Evolutionary conservation across 2,888 invertebrate genomes (phyloP).

Genomic region (Willowsia nigromaculata): DNA sequence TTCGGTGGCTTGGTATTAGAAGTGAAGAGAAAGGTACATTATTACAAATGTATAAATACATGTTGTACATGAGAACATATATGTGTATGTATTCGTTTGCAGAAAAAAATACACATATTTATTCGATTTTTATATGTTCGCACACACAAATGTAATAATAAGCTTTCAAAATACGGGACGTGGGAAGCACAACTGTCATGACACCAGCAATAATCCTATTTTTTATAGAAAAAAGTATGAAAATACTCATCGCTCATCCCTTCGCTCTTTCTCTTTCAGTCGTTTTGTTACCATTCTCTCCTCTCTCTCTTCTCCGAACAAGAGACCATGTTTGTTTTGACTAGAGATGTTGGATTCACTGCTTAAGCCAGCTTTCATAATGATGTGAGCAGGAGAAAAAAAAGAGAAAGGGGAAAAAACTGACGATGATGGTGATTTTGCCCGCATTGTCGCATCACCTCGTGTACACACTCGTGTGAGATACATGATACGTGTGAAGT

Average conservation of each 20-base stretch:
- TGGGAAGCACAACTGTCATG: constrained; percentile 53
- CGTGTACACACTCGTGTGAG: neutral
- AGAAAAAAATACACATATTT: neutral
- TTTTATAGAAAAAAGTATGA: constrained; percentile 3
- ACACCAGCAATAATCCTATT: constrained; percentile 49
- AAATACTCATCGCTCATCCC: constrained; percentile 47
- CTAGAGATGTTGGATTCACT: neutral
- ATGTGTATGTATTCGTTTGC: too few relatives aligned
- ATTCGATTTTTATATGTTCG: neutral
- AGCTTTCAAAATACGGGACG: constrained; percentile 36
- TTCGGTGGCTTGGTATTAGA: neutral
- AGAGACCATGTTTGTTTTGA: constrained; percentile 27
- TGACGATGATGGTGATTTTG: neutral
- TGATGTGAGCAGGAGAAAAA: neutral
- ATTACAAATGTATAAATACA: constrained; percentile 21
- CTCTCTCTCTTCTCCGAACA: neutral
- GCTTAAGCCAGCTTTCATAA: neutral
- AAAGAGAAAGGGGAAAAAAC: neutral
- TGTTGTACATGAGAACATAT: neutral
- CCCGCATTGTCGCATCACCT: neutral
- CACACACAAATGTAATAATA: constrained; percentile 38
- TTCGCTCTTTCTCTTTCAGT: neutral
- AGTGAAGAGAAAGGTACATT: constrained; percentile 20
- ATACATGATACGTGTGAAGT: neutral
- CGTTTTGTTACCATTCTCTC: neutral